Evolutionary conservation across 2,113 vertebrate species (phyloP), one percentile per base, ranked within the genome.

Genomic region (Clupea harengus): DNA sequence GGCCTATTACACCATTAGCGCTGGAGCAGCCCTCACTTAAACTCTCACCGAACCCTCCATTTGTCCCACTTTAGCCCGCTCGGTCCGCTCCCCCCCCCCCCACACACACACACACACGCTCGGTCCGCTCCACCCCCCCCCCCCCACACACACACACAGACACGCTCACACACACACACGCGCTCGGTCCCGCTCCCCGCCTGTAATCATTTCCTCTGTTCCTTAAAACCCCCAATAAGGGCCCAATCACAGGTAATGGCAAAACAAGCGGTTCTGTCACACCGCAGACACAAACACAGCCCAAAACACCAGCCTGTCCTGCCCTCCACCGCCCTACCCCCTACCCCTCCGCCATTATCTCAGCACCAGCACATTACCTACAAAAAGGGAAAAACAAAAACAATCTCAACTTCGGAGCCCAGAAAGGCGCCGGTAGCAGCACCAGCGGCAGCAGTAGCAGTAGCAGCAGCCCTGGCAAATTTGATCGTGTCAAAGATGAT

Each of bases 11-110:
- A 20, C 57, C 22, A 60, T 78, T 85, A 72, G 81, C 28, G 49
- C 67, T 49, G 83, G 18, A 6, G 49, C 47, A 78, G 18, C 82
- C 86, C 78, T 54, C 81, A 18, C 28, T 82, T 89, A 86, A 82
- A 22, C 57, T 22, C 57, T 22, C 17, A 18, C 57, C 57, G 52
- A 57, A 57, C 52, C 52, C 13, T 9, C 52, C 2, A 57, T 57
- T n/a, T 6, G 57, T 18, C 20, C 13, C 81, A 57, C 45, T 83
- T 60, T 85, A 86, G 46, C 6, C 80, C 85, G 22, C 15, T 39
- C 39, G 39, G 39, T 39, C 18, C 46, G 25, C 10, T 20, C 32
- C 57, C 1, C 57, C 0, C 39, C 1, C 39, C 1, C 39, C 1
- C 39, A 1, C 39, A 39, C 39, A 39, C 39, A 39, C 39, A 39